A percentile compares a stretch with the other conserved stretches of the same genome.
These are phyloP conservation scores for Hypena proboscidalis DNA, from an alignment of 2,888 invertebrate species.

Conservation along the genomic window DNA sequence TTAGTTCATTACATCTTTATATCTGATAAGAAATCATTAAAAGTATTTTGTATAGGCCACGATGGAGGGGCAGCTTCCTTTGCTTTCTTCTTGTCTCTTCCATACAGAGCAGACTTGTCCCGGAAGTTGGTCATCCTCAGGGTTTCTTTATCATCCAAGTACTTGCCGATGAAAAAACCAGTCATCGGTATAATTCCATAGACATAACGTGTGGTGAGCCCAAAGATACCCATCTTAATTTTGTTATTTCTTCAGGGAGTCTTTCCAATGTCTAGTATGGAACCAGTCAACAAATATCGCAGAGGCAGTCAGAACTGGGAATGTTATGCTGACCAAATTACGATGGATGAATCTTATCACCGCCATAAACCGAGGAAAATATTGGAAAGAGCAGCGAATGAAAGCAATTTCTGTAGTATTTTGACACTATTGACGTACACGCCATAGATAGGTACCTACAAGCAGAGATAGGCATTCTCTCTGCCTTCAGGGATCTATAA, in stretches of 20 bases:
- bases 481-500: no score
- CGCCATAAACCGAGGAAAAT: slow-evolving; percentile 87
- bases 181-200: slow-evolving; percentile 82
- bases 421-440: no score
- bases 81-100: no score
- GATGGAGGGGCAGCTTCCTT: no score
- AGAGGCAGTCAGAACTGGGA: slow-evolving; percentile 86
- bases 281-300: slow-evolving; percentile 90
- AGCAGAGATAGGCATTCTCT: no score
- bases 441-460: no score
- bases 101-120: slow-evolving; percentile 92
- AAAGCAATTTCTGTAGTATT: no score
- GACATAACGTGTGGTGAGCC: slow-evolving; percentile 81
- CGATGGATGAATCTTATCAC: slow-evolving; percentile 79
- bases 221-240: slow-evolving; percentile 82
- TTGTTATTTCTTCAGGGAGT: slow-evolving; percentile 53
- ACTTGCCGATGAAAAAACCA: slow-evolving; percentile 87
- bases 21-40: no score
- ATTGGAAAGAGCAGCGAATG: no score
- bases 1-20: no score
- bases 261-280: slow-evolving; percentile 91
- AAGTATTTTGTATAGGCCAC: no score
- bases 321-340: slow-evolving; percentile 88
- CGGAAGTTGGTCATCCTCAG: slow-evolving; percentile 89
- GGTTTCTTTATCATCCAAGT: slow-evolving; percentile 88